phyloP scores from a whole-genome alignment of 2,888 invertebrate genomes.

The Mimas tiliae region DNA sequence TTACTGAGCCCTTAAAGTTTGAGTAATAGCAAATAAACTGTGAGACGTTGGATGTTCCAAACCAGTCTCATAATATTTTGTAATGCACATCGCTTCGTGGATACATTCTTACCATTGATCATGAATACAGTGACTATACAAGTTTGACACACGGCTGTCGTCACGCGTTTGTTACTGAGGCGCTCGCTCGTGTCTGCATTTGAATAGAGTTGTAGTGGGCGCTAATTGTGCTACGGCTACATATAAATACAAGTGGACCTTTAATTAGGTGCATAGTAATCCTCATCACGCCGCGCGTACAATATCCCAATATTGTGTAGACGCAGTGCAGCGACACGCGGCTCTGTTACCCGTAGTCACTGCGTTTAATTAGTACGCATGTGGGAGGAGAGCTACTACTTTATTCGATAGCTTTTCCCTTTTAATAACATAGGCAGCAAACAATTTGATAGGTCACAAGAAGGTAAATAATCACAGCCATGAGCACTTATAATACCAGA shows the following conservation, averaged over 20 bases:
- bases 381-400: not conserved
- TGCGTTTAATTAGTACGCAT: not conserved
- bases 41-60: not conserved
- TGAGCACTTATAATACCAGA: too few species aligned
- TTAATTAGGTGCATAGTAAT: slow-evolving; percentile 19
- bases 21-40: not conserved
- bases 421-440: too few species aligned
- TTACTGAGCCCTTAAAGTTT: too few species aligned
- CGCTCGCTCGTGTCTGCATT: not conserved
- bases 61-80: not conserved
- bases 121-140: not conserved
- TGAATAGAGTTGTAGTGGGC: not conserved
- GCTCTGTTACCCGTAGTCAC: slow-evolving; percentile 3
- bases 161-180: not conserved
- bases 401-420: not conserved
- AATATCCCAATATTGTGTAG: slow-evolving; percentile 8
- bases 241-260: slow-evolving; percentile 1
- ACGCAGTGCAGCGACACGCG: not conserved
- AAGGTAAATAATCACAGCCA: too few species aligned
- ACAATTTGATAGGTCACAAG: too few species aligned
- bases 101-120: not conserved
- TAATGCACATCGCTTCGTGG: not conserved
- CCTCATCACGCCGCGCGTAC: slow-evolving; percentile 6
- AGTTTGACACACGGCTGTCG: not conserved
- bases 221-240: not conserved